Evolutionary conservation across 1,140 invertebrate genomes (phyloP).

Genomic region (Brachionus manjavacas): DNA sequence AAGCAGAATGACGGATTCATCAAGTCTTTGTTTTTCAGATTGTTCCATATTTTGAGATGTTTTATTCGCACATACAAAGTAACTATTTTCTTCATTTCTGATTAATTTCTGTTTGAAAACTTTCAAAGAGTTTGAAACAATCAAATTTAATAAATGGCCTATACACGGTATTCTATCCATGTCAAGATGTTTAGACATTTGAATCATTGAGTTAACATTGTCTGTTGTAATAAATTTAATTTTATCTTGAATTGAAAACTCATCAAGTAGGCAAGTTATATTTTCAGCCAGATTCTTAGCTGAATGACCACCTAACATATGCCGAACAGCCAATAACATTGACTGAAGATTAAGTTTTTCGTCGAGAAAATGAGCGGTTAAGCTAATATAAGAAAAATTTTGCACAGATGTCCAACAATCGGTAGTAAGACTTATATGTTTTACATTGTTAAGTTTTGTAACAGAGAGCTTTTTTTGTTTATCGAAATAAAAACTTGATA

Average conservation of each 20-base stretch:
- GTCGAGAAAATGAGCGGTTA: slow-evolving; percentile 10
- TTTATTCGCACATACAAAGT: neutral
- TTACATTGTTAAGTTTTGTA: neutral
- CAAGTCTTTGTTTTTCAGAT: neutral
- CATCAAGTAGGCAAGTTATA: neutral
- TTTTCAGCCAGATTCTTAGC: neutral
- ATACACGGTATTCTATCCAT: neutral
- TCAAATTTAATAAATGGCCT: slow-evolving; percentile 4
- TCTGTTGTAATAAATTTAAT: neutral
- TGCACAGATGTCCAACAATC: slow-evolving; percentile 30
- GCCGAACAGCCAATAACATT: neutral
- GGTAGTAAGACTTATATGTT: neutral
- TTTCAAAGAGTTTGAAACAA: neutral
- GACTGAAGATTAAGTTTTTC: neutral
- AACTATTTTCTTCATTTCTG: neutral
- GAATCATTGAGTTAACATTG: neutral
- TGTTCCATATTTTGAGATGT: neutral
- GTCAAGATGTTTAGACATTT: neutral
- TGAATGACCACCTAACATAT: neutral
- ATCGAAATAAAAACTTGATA: neutral
- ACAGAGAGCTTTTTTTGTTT: neutral
- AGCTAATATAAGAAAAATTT: slow-evolving; percentile 8
- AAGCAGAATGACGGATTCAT: neutral
- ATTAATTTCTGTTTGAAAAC: neutral
- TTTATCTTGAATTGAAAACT: neutral